Conservation (phyloP, 2,113 vertebrate genomes). For the Mixornis gularis region DNA sequence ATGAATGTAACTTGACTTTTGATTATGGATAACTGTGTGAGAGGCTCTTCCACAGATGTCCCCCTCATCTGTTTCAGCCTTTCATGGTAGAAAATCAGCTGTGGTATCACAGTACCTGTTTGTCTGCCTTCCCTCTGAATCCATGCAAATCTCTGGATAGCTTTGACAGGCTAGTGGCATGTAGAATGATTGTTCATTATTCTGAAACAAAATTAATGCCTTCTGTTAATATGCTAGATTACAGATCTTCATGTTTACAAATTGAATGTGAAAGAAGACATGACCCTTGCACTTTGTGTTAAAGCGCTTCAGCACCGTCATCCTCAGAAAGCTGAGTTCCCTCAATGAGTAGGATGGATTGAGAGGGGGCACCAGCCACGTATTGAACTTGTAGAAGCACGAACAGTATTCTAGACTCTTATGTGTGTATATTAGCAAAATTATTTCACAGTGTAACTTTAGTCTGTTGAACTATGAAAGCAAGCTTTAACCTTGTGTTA, state of each 20-base stretch:
- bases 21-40: background rate
- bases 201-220: background rate
- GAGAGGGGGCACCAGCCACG: accelerated
- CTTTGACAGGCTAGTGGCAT: background rate
- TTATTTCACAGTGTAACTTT: background rate
- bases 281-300: background rate
- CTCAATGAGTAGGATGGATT: background rate
- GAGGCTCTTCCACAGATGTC: background rate
- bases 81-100: background rate
- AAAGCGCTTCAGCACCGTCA: background rate
- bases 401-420: background rate
- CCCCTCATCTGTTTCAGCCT: background rate
- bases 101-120: background rate
- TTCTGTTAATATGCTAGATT: background rate
- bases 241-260: background rate
- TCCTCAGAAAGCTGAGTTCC: background rate
- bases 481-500: background rate
- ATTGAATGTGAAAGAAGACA: background rate
- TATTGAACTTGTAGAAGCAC: background rate
- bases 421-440: background rate
- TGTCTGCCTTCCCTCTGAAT: background rate
- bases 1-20: background rate
- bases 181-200: background rate
- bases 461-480: background rate
- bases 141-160: background rate